Conservation (phyloP, 2,888 invertebrate genomes). For the Latheticus oryzae region DNA sequence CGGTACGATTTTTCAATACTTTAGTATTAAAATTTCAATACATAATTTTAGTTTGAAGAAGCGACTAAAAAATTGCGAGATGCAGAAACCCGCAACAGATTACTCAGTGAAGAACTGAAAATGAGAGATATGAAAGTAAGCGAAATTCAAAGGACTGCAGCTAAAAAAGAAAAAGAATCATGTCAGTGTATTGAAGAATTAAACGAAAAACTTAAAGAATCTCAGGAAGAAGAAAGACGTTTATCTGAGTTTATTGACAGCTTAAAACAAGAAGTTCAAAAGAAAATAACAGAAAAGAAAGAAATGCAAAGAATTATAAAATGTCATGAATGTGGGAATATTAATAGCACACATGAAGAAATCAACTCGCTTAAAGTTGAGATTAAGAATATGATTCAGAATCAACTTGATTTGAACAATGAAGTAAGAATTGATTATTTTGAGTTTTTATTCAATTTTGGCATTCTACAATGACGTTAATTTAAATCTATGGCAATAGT, state of each 20-base stretch:
- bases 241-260: slow-evolving; percentile 31
- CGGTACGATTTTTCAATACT: slow-evolving; percentile 42
- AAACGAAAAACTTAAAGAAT: slow-evolving; percentile 47
- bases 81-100: slow-evolving; percentile 13
- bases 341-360: slow-evolving; percentile 55
- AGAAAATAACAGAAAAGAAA: slow-evolving; percentile 12
- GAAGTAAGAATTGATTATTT: slow-evolving; percentile 55
- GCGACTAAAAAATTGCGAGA: slow-evolving; percentile 4
- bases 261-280: slow-evolving; percentile 35
- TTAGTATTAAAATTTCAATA: no score
- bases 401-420: slow-evolving; percentile 51
- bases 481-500: no score
- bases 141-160: slow-evolving; percentile 22
- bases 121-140: slow-evolving; percentile 1
- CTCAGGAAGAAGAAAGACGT: slow-evolving; percentile 42
- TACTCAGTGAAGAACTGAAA: slow-evolving; percentile 21
- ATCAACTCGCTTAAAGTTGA: slow-evolving; percentile 56
- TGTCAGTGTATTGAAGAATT: slow-evolving; percentile 47
- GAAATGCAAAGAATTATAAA: slow-evolving; percentile 24
- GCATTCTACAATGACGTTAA: no score
- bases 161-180: slow-evolving; percentile 49
- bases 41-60: slow-evolving; percentile 9
- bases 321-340: slow-evolving; percentile 44
- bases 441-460: no score
- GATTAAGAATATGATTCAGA: slow-evolving; percentile 54